Percentiles rank a stretch among this genome's conserved stretches.
Evolutionary conservation across 2,797 vertebrate species (phyloP).

Genomic region (Botia kubotai): DNA sequence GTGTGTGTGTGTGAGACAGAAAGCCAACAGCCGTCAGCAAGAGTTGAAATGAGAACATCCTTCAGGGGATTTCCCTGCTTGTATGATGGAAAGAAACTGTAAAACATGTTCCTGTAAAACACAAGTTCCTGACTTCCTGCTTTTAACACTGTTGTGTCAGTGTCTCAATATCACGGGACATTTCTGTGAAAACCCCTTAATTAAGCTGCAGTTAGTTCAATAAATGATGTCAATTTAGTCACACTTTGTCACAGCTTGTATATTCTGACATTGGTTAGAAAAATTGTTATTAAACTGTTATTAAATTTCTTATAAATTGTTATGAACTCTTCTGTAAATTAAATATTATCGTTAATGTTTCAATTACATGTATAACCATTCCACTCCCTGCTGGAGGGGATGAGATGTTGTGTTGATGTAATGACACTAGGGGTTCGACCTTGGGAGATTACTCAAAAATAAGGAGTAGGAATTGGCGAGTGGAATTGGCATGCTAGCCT

Average conservation of each 20-base stretch:
- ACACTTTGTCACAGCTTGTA: background rate
- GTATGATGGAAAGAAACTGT: constrained; percentile 60
- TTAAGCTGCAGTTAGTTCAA: background rate
- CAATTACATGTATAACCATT: too few relatives aligned
- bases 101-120: constrained; percentile 46
- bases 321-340: too few relatives aligned
- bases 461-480: too few relatives aligned
- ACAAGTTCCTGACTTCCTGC: constrained; percentile 13
- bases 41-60: constrained; percentile 49
- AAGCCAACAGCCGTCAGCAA: constrained; percentile 41
- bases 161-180: background rate
- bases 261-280: too few relatives aligned
- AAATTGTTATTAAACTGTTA: too few relatives aligned
- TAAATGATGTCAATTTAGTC: background rate
- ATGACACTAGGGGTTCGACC: too few relatives aligned
- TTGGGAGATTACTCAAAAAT: too few relatives aligned
- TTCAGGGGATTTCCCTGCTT: constrained; percentile 62
- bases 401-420: too few relatives aligned
- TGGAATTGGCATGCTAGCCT: too few relatives aligned
- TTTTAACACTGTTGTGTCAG: background rate
- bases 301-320: too few relatives aligned
- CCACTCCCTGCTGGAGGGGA: too few relatives aligned
- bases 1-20: constrained; percentile 1
- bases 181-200: background rate
- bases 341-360: too few relatives aligned